Evolutionary conservation across 2,888 invertebrate species (phyloP), one percentile per base, ranked within the genome.

Genomic region (Euphydryas editha): DNA sequence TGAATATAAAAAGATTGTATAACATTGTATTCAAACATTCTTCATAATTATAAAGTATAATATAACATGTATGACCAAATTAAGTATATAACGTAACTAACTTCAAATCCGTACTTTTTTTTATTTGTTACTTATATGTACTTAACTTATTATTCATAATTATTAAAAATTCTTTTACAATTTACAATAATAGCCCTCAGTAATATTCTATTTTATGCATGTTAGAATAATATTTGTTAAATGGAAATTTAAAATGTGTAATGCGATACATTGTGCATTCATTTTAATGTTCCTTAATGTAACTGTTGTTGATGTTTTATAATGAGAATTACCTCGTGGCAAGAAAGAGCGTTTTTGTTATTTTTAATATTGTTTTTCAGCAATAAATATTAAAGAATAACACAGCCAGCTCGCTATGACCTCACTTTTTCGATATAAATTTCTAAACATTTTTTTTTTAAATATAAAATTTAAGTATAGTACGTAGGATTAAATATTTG

Each of bases 391-490:
- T 17, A 54, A 10, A 47, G 18, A 20, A 47, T 47, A 20, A 47
- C 18, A 20, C 18, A 20, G 10, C 47, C 17, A 46, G 47, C 42
- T 15, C n/a, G 49, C 49, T 42, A 11, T 56, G 73, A 72, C 72
- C 73, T 73, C 73, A 72, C 72, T 73, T 73, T 73, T 68, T 66
- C 58, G 24, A n/a, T 13, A 24, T n/a, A 15, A 51, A 24, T 17
- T 24, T 47, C 11, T 47, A 7, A 30, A 7, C n/a, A 20, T n/a
- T 36, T 55, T 62, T 56, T 20, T n/a, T 21, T 21, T 21, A 21
- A 30, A 30, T 30, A 20, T 37, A 39, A 56, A 57, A 46, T 24
- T 17, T 30, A 46, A 56, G 21, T 13, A 36, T 62, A 57, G 57
- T 58, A 49, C 11, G 7, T 63, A 63, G 42, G 18, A 47, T 21